phyloP scores from a whole-genome alignment of 2,888 invertebrate genomes.

The Nomada fabriciana region DNA sequence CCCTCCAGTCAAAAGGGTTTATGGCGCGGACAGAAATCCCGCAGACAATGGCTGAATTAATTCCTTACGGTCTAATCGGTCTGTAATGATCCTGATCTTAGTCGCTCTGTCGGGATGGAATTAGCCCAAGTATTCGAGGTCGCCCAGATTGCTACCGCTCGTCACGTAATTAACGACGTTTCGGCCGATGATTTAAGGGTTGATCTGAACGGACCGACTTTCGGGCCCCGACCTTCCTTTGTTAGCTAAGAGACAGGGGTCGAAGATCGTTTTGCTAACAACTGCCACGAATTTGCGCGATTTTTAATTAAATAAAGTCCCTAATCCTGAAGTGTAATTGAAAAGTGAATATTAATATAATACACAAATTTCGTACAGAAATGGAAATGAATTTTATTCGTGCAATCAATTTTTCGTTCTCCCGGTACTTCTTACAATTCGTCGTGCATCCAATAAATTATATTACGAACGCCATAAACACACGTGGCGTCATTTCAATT shows the following conservation, averaged over 20 bases:
- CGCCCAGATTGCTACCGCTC: constrained; percentile 60
- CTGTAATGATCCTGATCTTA: constrained; percentile 74
- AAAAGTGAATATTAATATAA: too few species aligned
- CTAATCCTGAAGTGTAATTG: too few species aligned
- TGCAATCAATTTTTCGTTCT: neutral
- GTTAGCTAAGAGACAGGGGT: neutral
- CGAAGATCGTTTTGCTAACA: neutral
- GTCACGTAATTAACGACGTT: constrained; percentile 72
- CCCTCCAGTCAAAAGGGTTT: constrained; percentile 78
- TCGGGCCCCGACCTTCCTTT: constrained; percentile 29
- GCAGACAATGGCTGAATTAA: constrained; percentile 80
- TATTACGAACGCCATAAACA: constrained; percentile 19
- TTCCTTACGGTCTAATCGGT: constrained; percentile 77
- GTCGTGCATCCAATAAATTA: constrained; percentile 4
- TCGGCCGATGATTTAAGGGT: constrained; percentile 66
- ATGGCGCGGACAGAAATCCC: constrained; percentile 78
- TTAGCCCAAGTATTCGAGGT: constrained; percentile 66
- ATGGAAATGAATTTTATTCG: neutral
- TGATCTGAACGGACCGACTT: constrained; percentile 36
- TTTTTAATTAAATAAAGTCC: constrained; percentile 7
- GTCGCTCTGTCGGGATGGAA: constrained; percentile 57
- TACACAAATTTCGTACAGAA: neutral
- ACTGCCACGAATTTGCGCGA: constrained; percentile 1
- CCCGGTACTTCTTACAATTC: neutral
- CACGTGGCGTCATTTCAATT: constrained; percentile 8